Evolutionary conservation across 2,888 invertebrate genomes (phyloP).

Genomic region (Drosophila testacea): DNA sequence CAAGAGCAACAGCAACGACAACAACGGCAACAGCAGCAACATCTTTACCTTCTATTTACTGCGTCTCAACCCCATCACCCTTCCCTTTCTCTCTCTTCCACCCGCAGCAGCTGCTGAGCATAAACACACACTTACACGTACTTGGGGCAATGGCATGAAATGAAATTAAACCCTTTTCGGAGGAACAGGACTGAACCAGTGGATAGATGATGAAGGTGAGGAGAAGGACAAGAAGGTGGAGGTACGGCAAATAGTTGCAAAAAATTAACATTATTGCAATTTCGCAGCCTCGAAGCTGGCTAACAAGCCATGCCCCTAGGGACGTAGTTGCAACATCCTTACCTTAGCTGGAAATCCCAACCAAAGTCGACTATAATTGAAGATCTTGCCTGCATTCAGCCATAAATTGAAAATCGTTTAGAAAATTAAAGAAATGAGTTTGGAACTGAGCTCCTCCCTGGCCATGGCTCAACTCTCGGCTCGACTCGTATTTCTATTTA

Average conservation of each 20-base stretch:
- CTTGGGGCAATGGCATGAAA: slow-evolving; percentile 68
- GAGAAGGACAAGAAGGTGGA: background rate
- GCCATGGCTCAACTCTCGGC: slow-evolving; percentile 41
- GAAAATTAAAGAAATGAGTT: slow-evolving; percentile 67
- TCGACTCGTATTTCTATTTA: slow-evolving; percentile 53
- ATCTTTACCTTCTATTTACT: slow-evolving; percentile 40
- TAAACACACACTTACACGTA: slow-evolving; percentile 80
- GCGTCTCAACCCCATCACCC: background rate
- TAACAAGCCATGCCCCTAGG: slow-evolving; percentile 62
- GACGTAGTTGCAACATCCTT: slow-evolving; percentile 31
- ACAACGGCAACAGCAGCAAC: slow-evolving; percentile 37
- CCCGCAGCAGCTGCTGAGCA: slow-evolving; percentile 59
- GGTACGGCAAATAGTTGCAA: slow-evolving; percentile 66
- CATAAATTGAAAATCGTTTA: slow-evolving; percentile 72
- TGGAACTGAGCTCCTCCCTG: slow-evolving; percentile 24
- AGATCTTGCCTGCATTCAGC: slow-evolving; percentile 43
- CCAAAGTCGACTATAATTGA: slow-evolving; percentile 55
- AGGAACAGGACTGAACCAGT: slow-evolving; percentile 21
- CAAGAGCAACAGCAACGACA: slow-evolving; percentile 34
- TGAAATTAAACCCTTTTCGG: slow-evolving; percentile 82
- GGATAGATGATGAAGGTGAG: background rate
- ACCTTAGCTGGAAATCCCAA: slow-evolving; percentile 33
- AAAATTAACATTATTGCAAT: slow-evolving; percentile 76
- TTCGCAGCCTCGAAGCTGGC: slow-evolving; percentile 49
- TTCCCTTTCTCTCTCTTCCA: background rate